phyloP scores from a whole-genome alignment of 53 echinoderm and acorn worm species.

The Crossaster papposus region DNA sequence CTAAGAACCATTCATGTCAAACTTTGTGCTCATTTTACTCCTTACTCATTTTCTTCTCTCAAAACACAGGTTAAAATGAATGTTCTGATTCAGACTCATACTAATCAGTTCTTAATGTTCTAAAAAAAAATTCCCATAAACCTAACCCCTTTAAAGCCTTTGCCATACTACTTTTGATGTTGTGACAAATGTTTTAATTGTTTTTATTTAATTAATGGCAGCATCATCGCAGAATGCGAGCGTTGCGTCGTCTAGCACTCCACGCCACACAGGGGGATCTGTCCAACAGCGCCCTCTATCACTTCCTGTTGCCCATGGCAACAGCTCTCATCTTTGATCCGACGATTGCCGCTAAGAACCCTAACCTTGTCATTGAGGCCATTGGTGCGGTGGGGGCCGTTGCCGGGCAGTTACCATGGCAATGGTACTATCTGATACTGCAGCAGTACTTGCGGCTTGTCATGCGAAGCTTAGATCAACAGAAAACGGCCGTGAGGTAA shows the following conservation, averaged over 20 bases:
- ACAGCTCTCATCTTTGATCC: slow-evolving; percentile 89
- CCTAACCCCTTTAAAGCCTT: no score
- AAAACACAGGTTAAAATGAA: no score
- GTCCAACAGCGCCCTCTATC: slow-evolving; percentile 65
- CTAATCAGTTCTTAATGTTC: no score
- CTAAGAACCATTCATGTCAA: no score
- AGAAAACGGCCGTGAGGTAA: slow-evolving; percentile 95
- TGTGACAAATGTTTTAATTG: no score
- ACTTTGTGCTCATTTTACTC: no score
- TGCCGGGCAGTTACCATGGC: slow-evolving; percentile 83
- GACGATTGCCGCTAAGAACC: slow-evolving; percentile 71
- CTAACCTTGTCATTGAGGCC: slow-evolving; percentile 85
- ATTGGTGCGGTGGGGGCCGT: slow-evolving; percentile 86
- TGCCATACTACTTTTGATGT: no score
- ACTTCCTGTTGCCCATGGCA: slow-evolving; percentile 82
- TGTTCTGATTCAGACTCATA: no score
- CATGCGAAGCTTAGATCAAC: slow-evolving; percentile 71
- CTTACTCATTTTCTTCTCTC: no score
- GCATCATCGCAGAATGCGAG: slow-evolving; percentile 91
- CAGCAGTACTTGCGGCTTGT: slow-evolving; percentile 92
- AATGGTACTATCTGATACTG: slow-evolving; percentile 71
- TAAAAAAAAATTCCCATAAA: no score
- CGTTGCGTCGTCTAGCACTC: slow-evolving; percentile 75
- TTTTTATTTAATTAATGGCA: slow-evolving; percentile 20
- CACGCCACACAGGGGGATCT: slow-evolving; percentile 74